These are phyloP conservation scores for Drosophila arawakana DNA, from an alignment of 1,140 invertebrate genomes.

Conservation along the genomic window DNA sequence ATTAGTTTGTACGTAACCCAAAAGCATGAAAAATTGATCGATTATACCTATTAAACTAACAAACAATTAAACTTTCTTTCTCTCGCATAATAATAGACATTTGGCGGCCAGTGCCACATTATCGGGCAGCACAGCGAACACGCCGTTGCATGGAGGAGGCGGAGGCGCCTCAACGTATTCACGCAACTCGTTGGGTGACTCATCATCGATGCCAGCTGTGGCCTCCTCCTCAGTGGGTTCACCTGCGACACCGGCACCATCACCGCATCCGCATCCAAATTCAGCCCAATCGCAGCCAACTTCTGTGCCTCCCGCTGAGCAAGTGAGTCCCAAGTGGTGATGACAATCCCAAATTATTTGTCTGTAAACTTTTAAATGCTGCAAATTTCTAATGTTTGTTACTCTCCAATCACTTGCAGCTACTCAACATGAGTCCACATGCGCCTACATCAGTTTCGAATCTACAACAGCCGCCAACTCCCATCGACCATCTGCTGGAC, in stretches of 20 bases:
- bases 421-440: slow-evolving; percentile 79
- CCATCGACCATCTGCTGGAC: slow-evolving; percentile 82
- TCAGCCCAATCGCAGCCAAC: slow-evolving; percentile 89
- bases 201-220: slow-evolving; percentile 85
- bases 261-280: slow-evolving; percentile 90
- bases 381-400: slow-evolving; percentile 20
- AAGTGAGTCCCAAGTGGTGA: slow-evolving; percentile 86
- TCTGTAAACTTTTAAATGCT: background rate
- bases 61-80: background rate
- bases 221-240: slow-evolving; percentile 88
- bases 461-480: slow-evolving; percentile 82
- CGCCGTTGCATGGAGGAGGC: slow-evolving; percentile 8
- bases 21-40: slow-evolving; percentile 7
- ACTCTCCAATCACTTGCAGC: slow-evolving; percentile 34
- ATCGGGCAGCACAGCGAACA: slow-evolving; percentile 48
- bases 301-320: slow-evolving; percentile 90
- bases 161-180: slow-evolving; percentile 87
- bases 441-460: slow-evolving; percentile 81
- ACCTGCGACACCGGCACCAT: slow-evolving; percentile 89
- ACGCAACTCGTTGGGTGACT: slow-evolving; percentile 86
- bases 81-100: slow-evolving; percentile 46
- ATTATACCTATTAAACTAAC: background rate
- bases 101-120: slow-evolving; percentile 59
- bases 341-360: slow-evolving; percentile 60
- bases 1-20: slow-evolving; percentile 35